Base-by-base conservation (phyloP, 2,888 invertebrate genomes). In the Steinernema hermaphroditum region DNA sequence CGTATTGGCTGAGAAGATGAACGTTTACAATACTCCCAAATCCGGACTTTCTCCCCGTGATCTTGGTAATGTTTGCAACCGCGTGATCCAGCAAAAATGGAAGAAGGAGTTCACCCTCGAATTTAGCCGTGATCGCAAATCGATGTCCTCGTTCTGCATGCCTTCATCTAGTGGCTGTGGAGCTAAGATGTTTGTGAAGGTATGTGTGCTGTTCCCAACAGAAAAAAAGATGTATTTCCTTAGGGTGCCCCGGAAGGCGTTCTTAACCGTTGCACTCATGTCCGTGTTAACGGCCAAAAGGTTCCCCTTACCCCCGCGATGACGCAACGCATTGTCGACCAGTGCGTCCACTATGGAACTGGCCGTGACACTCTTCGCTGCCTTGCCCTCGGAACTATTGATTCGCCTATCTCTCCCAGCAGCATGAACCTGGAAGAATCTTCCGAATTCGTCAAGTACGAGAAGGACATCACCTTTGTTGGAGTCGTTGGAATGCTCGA, bases 401-500 rank as follows among this genome's bases (percentile, higher is more conserved):
- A 85, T 73, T 69, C 77, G 44, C 85, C 85, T 34, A 75, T 79
- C 34, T 71, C 50, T 70, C 62, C 69, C 49, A 34, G n/a, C 16
- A 94, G 96, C 82, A 98, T 98, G 97, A 95, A 97, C 88, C 91
- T 99, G 82, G 94, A 92, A 75, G 97, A 98, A 87, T 92, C 97
- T 0, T 92, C 90, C 88, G 75, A 81, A 72, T 99, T 99, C 92
- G 92, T 91, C 89, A 93, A 94, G 71, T 99, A 99, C 89, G 98
- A 99, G 88, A 87, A 87, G 78, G 94, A 96, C 89, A 93, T 97
- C 82, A 98, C 98, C 37, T 98, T 98, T 88, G 91, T 98, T 86
- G 98, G 98, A 86, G 95, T 98, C 82, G 96, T 97, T 81, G 98
- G 98, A 87, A 99, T 99, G 98, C 92, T 99, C 90, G 98, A 99